Evolutionary conservation across 1,140 invertebrate species (phyloP), one percentile per base, ranked within the genome.

Genomic region (Zaprionus camerounensis): DNA sequence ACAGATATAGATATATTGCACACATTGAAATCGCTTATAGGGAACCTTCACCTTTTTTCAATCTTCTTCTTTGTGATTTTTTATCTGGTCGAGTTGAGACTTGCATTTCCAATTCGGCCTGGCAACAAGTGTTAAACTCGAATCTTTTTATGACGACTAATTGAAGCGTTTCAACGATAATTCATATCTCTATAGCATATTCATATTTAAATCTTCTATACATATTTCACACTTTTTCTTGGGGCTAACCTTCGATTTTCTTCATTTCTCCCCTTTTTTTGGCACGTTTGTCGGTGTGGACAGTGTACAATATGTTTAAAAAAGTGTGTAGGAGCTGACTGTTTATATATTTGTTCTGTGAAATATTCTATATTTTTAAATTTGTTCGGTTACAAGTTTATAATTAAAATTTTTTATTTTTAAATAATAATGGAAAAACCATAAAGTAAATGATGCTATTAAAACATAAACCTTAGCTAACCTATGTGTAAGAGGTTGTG

Each of bases 21-120:
- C 53, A 34, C 56, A 59, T 15, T 31, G 56, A 46, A 24, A 64
- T 64, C 31, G 46, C 31, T n/a, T 26, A 22, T 24, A 44, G 41
- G 73, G 61, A 49, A 71, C 75, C 75, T 77, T 77, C 63, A 73
- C 75, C 63, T 73, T 77, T 77, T 70, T 73, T 61, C 62, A 34
- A 68, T 67, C 26, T 77, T 51, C 62, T 66, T 63, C 59, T 64
- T 61, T 31, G 11, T 62, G 49, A 41, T 55, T 55, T 57, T 74
- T 44, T 62, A 68, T 58, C 62, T 58, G 34, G 38, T 38, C 46
- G 17, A 38, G 58, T 59, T 41, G 13, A 66, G 51, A 38, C 51
- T 59, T 67, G 51, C 22, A 28, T 53, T 67, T 53, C 59, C 44
- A 28, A 26, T 38, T 71, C 59, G 22, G 9, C 62, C 12, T 59